Base-by-base conservation (phyloP, 2,797 vertebrate species). In the Tapera naevia region DNA sequence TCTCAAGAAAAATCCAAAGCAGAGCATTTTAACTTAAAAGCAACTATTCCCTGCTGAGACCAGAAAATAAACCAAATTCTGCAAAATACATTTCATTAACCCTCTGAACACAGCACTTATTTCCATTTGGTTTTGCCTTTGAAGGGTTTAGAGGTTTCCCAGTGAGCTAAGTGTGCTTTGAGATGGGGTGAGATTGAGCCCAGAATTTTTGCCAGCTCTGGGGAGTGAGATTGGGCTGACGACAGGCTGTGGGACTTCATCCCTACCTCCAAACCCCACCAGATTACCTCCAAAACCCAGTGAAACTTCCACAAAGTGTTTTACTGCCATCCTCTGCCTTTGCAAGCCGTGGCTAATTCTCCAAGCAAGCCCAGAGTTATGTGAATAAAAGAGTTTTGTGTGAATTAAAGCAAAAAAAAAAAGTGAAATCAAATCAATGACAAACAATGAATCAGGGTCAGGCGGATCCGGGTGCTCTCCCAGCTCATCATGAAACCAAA, bases 41-140 rank as follows among this genome's bases (percentile, higher is more conserved):
- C 28, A 13, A 4, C 23, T 11, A 3, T 57, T 48, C 37, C 8
- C 2, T 1, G 8, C 16, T 5, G 33, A 58, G 23, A 67, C 2
- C 2, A 18, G 32, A 10, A 61, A 30, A 65, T 3, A 22, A 74
- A 15, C 11, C 32, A 24, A 14, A 19, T 33, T 62, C 62, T 66
- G 32, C 62, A 18, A 48, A 78, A n/a, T 5, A 1, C 32, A 2
- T 16, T 50, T 32, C 43, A 8, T 21, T 19, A 27, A 13, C 46
- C 5, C 30, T 32, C 56, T 0, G 0, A 21, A 23, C 13, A 2
- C 16, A 54, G 58, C 35, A 8, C 11, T 27, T 25, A 3, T 5
- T 86, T 62, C 60, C 4, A 2, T 5, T 69, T 51, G 11, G 17
- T 69, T 86, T 24, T 18, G 19, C 17, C 27, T 39, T 61, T 28